Percentiles rank a stretch among this genome's conserved stretches.
Evolutionary conservation across 2,888 invertebrate species (phyloP).

Genomic region (Tiliacea citrago): DNA sequence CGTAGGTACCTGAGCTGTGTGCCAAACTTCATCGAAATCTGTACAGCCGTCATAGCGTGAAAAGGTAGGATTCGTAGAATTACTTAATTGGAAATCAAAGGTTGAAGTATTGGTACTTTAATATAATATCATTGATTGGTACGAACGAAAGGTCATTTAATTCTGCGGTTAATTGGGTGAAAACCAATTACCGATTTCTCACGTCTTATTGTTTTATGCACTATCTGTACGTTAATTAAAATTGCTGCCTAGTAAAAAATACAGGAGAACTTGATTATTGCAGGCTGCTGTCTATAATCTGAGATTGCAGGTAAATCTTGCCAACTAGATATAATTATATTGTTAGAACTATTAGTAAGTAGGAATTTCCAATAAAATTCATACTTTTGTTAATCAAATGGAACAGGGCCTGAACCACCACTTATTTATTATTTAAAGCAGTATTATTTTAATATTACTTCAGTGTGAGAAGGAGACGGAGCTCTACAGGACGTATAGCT

Average conservation of each 20-base stretch:
- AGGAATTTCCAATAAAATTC: slow-evolving; percentile 28
- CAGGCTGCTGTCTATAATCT: no score
- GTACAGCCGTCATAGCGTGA: neutral
- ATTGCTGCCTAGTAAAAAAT: slow-evolving; percentile 28
- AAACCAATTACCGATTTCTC: slow-evolving; percentile 72
- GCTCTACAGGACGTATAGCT: no score
- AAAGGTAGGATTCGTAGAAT: slow-evolving; percentile 34
- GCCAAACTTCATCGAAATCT: neutral
- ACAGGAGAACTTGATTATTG: slow-evolving; percentile 16
- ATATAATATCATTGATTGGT: no score
- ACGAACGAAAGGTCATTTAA: slow-evolving; percentile 61
- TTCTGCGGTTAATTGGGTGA: slow-evolving; percentile 72
- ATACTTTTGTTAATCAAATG: slow-evolving; percentile 76
- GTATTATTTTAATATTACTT: no score
- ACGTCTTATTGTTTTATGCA: slow-evolving; percentile 61
- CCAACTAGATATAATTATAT: slow-evolving; percentile 7
- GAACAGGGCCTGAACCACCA: no score
- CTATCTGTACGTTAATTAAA: slow-evolving; percentile 28
- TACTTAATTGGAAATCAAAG: slow-evolving; percentile 58
- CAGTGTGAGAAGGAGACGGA: no score
- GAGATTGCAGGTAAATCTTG: slow-evolving; percentile 27
- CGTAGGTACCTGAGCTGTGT: neutral
- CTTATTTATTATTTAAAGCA: no score
- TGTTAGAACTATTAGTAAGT: neutral
- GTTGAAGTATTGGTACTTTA: slow-evolving; percentile 57